Conservation (phyloP, 2,113 vertebrate species). For the Gnathonemus echidnorhynchus region DNA sequence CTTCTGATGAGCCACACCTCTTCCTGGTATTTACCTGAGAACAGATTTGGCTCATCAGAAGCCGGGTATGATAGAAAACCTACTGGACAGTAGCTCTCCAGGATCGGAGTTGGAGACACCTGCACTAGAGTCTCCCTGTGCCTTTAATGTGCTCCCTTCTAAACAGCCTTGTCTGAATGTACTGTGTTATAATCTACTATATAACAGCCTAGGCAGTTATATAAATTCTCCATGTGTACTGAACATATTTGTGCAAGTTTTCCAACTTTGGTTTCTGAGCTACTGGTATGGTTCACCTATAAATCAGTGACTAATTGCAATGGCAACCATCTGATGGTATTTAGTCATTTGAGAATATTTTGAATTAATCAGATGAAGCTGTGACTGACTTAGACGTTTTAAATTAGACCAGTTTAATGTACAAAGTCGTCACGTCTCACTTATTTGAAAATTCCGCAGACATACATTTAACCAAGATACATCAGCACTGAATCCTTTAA, state of each 20-base stretch:
- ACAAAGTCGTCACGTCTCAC: neutral
- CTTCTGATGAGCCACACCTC: too few species aligned
- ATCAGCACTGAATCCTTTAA: neutral
- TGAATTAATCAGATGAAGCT: neutral
- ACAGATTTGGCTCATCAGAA: too few species aligned
- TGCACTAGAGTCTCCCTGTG: neutral
- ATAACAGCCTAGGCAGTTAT: neutral
- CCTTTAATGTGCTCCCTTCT: neutral
- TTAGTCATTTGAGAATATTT: neutral
- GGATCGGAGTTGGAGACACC: too few species aligned
- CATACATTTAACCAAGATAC: neutral
- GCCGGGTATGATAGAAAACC: too few species aligned
- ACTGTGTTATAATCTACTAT: neutral
- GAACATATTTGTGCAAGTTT: constrained; percentile 4
- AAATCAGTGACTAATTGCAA: neutral
- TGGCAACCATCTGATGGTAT: neutral
- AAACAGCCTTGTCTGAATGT: neutral
- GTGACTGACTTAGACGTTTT: neutral
- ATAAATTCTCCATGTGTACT: neutral
- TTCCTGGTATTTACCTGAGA: too few species aligned
- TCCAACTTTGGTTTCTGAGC: neutral
- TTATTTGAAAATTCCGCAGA: neutral
- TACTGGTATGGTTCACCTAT: neutral
- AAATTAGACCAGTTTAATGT: neutral
- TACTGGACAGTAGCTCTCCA: too few species aligned